Base-by-base conservation (phyloP, 2,888 invertebrate genomes). In the Ametastegia equiseti region DNA sequence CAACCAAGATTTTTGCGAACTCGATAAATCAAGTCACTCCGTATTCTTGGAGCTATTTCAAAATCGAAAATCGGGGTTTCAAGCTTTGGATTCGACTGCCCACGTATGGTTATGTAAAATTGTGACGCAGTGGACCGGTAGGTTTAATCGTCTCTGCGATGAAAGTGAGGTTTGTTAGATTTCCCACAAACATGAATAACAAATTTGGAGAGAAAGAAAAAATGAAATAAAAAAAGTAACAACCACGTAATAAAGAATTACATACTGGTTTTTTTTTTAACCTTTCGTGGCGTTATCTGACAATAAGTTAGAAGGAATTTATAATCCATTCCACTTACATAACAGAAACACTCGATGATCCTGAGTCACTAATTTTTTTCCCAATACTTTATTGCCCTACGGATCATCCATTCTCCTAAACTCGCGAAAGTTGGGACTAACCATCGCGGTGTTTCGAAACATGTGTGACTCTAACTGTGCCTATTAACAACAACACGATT, bases 401-500 rank as follows among this genome's bases (percentile, higher is more conserved):
- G 19, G 11, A 54, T 54, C n/a, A n/a, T n/a, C 23, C 0, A 54
- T 7, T 30, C 30, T n/a, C n/a, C n/a, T n/a, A 13, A 30, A 30
- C 6, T 23, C 30, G 30, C 30, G 30, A 60, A 60, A 60, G 30
- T 60, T 30, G 30, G 30, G 13, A 60, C 30, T 4, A 60, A 15
- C 60, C n/a, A n/a, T n/a, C n/a, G 15, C 11, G 39, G 39, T 39
- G 39, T 11, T 19, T 7, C 19, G 39, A 67, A n/a, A 39, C 36
- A 15, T 15, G 36, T 27, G 15, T 3, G 7, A 45, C 27, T 42
- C 23, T 19, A 39, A 45, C 47, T 36, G 23, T 36, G n/a, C n/a
- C 19, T 67, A 69, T 82, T 82, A 80, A 54, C 79, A 80, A 54
- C 79, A 80, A 63, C 75, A 79, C 71, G 65, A 42, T 71, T 57